These are phyloP conservation scores for Cancer borealis DNA, from an alignment of 2,888 invertebrate genomes.

Conservation along the genomic window DNA sequence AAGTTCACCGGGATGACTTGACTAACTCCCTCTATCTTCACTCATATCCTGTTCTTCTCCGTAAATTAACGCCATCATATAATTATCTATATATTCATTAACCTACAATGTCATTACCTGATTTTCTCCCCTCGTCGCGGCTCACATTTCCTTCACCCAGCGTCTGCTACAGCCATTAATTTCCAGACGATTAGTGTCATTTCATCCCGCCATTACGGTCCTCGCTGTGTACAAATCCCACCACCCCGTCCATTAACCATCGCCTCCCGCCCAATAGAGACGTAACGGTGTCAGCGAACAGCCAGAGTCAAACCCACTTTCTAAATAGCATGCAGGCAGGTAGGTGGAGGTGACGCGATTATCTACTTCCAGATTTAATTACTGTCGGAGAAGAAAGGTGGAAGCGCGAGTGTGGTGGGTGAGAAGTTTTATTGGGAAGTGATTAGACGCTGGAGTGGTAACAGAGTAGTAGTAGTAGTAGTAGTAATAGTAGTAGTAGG, in stretches of 20 bases:
- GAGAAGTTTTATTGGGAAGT: too few relatives aligned
- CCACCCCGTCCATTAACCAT: slow-evolving; percentile 1
- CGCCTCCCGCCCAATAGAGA: slow-evolving; percentile 9
- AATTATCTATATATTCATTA: slow-evolving; percentile 3
- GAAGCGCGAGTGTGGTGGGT: not conserved
- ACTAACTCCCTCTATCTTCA: not conserved
- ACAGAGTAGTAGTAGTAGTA: too few relatives aligned
- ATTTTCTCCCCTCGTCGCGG: slow-evolving; percentile 20
- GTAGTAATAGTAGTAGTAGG: not conserved
- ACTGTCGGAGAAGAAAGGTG: not conserved
- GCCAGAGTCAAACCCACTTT: not conserved
- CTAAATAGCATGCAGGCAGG: not conserved
- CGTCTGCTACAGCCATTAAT: not conserved
- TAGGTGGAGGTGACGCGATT: slow-evolving; percentile 15
- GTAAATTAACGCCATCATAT: not conserved
- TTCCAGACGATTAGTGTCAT: not conserved
- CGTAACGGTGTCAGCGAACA: not conserved
- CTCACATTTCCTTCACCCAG: not conserved
- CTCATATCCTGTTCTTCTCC: not conserved
- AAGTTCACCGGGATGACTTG: not conserved
- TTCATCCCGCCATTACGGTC: slow-evolving; percentile 11
- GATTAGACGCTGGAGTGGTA: too few relatives aligned
- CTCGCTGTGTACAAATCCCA: not conserved
- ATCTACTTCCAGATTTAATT: not conserved
- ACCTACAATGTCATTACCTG: slow-evolving; percentile 20